Conservation (phyloP, 2,888 invertebrate species). For the Dolichopus griseipennis region DNA sequence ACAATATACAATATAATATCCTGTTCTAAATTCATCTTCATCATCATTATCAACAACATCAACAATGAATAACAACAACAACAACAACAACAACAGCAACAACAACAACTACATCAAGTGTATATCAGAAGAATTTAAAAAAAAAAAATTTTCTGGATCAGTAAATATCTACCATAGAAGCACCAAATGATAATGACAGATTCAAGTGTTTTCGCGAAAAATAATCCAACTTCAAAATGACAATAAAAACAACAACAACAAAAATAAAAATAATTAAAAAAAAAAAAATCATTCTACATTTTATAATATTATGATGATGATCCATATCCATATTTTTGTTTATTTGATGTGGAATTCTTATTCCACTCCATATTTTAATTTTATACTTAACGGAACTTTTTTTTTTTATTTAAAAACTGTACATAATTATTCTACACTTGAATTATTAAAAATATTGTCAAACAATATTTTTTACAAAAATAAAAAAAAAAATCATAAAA, state of each 20-base stretch:
- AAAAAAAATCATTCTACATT: too few species aligned
- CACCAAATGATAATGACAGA: neutral
- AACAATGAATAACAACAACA: too few species aligned
- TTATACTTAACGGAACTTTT: too few species aligned
- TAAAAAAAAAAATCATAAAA: neutral
- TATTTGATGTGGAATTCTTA: too few species aligned
- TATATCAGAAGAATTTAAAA: neutral
- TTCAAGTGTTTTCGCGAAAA: neutral
- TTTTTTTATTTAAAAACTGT: too few species aligned
- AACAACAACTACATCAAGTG: neutral
- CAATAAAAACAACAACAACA: neutral
- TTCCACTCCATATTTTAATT: too few species aligned
- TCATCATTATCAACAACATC: too few species aligned
- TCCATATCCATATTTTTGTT: too few species aligned
- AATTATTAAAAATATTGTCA: too few species aligned
- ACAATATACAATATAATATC: too few species aligned
- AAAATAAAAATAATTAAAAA: neutral
- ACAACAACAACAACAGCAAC: neutral
- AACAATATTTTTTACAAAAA: neutral
- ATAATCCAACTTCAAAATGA: neutral
- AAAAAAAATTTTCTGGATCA: neutral
- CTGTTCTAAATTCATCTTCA: neutral
- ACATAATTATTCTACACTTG: too few species aligned
- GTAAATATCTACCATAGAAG: neutral
- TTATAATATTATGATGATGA: too few species aligned